Evolutionary conservation across 2,888 invertebrate species (phyloP).

Genomic region (Caenorhabditis angaria): DNA sequence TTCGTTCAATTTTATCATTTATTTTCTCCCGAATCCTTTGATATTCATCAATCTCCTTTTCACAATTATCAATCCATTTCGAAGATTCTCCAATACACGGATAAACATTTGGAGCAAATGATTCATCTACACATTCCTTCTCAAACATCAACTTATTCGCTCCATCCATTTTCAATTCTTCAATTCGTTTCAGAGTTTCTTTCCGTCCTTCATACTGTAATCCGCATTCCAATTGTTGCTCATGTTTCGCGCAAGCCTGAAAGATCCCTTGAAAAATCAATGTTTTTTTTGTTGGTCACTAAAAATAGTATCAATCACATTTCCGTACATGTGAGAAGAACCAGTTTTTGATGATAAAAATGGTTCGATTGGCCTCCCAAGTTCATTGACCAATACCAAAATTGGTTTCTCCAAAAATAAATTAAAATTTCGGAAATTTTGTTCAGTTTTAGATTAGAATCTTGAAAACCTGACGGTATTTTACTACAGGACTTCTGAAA

Average conservation of each 20-base stretch:
- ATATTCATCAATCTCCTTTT: slow-evolving; percentile 37
- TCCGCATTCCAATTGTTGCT: slow-evolving; percentile 55
- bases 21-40: slow-evolving; percentile 34
- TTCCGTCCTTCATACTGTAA: slow-evolving; percentile 47
- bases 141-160: slow-evolving; percentile 48
- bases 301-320: neutral
- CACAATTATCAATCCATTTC: slow-evolving; percentile 27
- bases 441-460: no score
- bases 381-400: no score
- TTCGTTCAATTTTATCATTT: slow-evolving; percentile 43
- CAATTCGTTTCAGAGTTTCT: slow-evolving; percentile 40
- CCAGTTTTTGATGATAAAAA: no score
- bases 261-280: slow-evolving; percentile 3
- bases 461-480: no score
- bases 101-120: slow-evolving; percentile 46
- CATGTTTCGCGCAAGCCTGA: slow-evolving; percentile 52
- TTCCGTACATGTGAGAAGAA: no score
- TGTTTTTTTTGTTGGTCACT: neutral
- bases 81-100: slow-evolving; percentile 49
- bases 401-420: no score
- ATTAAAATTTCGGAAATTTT: no score
- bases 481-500: no score
- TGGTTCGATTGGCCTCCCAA: no score
- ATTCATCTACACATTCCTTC: slow-evolving; percentile 48
- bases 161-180: slow-evolving; percentile 49